These are phyloP conservation scores for Campopleginae sp. DNA, from an alignment of 2,888 invertebrate genomes.

Conservation along the genomic window DNA sequence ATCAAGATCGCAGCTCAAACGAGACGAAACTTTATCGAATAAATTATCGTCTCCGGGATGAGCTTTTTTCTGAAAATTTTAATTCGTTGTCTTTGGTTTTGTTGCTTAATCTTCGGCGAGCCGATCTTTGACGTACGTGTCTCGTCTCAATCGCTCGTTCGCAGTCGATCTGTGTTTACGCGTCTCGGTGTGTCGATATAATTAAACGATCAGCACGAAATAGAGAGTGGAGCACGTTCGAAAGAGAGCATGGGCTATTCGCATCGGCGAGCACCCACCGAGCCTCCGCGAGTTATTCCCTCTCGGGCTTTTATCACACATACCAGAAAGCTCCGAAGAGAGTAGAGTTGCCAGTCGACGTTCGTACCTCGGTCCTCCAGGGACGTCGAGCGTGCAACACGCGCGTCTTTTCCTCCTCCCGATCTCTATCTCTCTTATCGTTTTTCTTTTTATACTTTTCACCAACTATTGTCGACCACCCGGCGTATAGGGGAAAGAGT, in stretches of 20 bases:
- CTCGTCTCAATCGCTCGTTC: slow-evolving; percentile 37
- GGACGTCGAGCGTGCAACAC: slow-evolving; percentile 52
- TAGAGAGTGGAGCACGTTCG: slow-evolving; percentile 61
- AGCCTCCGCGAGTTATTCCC: slow-evolving; percentile 24
- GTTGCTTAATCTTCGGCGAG: slow-evolving; percentile 12
- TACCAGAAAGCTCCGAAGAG: slow-evolving; percentile 44
- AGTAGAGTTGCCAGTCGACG: slow-evolving; percentile 65
- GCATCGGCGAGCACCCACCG: slow-evolving; percentile 47
- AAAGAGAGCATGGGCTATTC: slow-evolving; percentile 63
- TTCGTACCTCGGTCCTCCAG: slow-evolving; percentile 66
- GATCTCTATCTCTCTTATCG: not conserved
- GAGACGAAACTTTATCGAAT: slow-evolving; percentile 20
- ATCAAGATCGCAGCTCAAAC: slow-evolving; percentile 35
- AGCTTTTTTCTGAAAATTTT: not conserved
- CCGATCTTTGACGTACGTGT: slow-evolving; percentile 28
- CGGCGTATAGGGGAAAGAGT: not conserved
- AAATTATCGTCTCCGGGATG: not conserved
- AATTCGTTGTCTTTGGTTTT: slow-evolving; percentile 2
- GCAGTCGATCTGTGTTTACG: not conserved
- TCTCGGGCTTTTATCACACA: slow-evolving; percentile 15
- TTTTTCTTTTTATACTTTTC: not conserved
- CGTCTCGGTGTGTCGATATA: slow-evolving; percentile 33
- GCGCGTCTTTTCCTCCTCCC: slow-evolving; percentile 24
- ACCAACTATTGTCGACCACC: slow-evolving; percentile 5
- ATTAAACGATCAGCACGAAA: slow-evolving; percentile 38